phyloP scores from a whole-genome alignment of 2,113 vertebrate genomes.

The Scomber japonicus region DNA sequence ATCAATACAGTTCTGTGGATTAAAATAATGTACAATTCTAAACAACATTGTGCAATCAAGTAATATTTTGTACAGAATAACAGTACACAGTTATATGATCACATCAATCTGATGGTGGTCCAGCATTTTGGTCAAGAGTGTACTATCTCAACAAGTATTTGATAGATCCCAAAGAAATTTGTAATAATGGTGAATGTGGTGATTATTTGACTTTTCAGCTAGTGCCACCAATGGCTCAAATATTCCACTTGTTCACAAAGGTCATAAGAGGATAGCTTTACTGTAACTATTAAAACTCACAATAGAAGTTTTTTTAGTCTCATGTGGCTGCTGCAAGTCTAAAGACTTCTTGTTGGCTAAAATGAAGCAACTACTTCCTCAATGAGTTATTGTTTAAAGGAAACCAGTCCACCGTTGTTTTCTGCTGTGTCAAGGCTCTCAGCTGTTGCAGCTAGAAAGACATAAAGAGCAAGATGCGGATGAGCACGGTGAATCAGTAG shows the following conservation, averaged over 20 bases:
- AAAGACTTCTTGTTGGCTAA: not conserved
- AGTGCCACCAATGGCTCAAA: not conserved
- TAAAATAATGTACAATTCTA: conserved; percentile 9
- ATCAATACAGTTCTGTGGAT: not conserved
- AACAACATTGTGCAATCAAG: not conserved
- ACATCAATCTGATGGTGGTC: not conserved
- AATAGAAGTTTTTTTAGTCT: not conserved
- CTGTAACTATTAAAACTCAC: not conserved
- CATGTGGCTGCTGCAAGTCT: not conserved
- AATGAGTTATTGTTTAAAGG: conserved; percentile 67
- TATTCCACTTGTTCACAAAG: not conserved
- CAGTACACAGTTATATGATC: not conserved
- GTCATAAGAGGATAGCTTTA: not conserved
- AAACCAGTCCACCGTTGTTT: conserved; percentile 59
- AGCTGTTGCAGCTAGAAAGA: conserved; percentile 44
- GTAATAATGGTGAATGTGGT: not conserved
- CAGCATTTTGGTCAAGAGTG: not conserved
- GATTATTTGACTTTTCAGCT: not conserved
- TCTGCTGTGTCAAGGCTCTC: conserved; percentile 30
- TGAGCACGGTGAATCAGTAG: not conserved
- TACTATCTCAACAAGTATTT: not conserved
- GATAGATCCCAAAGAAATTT: not conserved
- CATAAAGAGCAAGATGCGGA: not conserved
- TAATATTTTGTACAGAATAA: not conserved
- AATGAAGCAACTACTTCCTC: not conserved